A percentile compares a stretch with the other conserved stretches of the same genome.
phyloP scores from a whole-genome alignment of 2,797 vertebrate species.

The Lutjanus argentimaculatus region DNA sequence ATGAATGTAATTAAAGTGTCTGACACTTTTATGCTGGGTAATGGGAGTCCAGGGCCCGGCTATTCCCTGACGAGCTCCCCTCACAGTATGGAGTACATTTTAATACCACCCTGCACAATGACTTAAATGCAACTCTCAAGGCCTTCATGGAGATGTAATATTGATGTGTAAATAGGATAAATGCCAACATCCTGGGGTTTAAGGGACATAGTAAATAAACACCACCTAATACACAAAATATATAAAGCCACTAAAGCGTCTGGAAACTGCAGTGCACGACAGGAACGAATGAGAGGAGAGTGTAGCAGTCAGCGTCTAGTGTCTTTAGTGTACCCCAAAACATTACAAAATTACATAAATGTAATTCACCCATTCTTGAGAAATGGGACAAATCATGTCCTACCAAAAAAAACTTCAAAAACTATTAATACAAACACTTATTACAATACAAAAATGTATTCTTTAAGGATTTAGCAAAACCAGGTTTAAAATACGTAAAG shows the following conservation, averaged over 20 bases:
- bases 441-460: no score
- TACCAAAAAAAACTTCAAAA: no score
- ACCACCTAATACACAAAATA: slow-evolving; percentile 75
- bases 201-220: slow-evolving; percentile 90
- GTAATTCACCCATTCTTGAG: neutral
- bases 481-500: no score
- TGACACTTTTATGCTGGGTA: slow-evolving; percentile 90
- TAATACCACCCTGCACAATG: slow-evolving; percentile 95
- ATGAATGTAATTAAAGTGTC: slow-evolving; percentile 88
- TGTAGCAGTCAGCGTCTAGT: slow-evolving; percentile 6
- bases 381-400: no score
- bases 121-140: slow-evolving; percentile 96
- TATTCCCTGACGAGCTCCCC: slow-evolving; percentile 91
- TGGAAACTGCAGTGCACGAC: slow-evolving; percentile 42
- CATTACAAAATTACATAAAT: slow-evolving; percentile 23
- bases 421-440: no score
- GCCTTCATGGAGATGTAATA: slow-evolving; percentile 95
- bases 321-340: neutral
- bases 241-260: slow-evolving; percentile 65
- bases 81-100: slow-evolving; percentile 91
- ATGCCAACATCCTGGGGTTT: slow-evolving; percentile 95
- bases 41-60: slow-evolving; percentile 89
- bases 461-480: no score
- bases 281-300: slow-evolving; percentile 21
- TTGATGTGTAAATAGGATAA: slow-evolving; percentile 98